These are phyloP conservation scores for Mythimna vitellina DNA, from an alignment of 2,888 invertebrate genomes.

Conservation along the genomic window DNA sequence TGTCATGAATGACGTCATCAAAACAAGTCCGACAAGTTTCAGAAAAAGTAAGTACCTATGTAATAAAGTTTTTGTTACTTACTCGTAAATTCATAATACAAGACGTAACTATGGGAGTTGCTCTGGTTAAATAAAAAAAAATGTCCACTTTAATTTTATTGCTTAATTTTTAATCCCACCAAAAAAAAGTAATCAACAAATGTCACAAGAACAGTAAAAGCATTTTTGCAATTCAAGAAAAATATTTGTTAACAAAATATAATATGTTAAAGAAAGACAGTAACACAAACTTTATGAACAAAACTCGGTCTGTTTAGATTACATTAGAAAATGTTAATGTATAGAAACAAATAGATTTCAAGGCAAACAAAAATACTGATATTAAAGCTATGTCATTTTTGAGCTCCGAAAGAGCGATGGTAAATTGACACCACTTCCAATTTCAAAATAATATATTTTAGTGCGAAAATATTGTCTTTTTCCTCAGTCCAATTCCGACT, in stretches of 20 bases:
- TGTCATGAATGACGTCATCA: conserved; percentile 47
- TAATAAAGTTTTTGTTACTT: background rate
- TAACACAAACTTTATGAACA: conserved; percentile 25
- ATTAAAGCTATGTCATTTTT: conserved; percentile 21
- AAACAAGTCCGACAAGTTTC: conserved; percentile 24
- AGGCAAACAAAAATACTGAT: conserved; percentile 44
- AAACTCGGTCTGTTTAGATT: conserved; percentile 29
- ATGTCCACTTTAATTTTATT: conserved; percentile 72
- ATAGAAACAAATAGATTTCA: conserved; percentile 35
- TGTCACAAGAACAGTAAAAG: conserved; percentile 72
- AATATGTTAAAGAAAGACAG: conserved; percentile 26
- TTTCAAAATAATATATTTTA: conserved; percentile 25
- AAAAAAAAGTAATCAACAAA: conserved; percentile 80
- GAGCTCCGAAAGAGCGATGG: background rate
- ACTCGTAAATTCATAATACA: background rate
- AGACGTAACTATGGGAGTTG: background rate
- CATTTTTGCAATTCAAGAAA: conserved; percentile 57
- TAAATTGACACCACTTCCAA: conserved; percentile 16
- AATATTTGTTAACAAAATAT: conserved; percentile 27
- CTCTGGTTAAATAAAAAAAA: conserved; percentile 4
- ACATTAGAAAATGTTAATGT: conserved; percentile 17
- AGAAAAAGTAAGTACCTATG: background rate
- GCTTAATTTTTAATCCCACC: conserved; percentile 81
- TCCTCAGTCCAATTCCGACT: conserved; percentile 71
- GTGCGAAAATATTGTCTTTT: conserved; percentile 77